phyloP scores from a whole-genome alignment of 2,888 invertebrate species.

The Synergus gifuensis region DNA sequence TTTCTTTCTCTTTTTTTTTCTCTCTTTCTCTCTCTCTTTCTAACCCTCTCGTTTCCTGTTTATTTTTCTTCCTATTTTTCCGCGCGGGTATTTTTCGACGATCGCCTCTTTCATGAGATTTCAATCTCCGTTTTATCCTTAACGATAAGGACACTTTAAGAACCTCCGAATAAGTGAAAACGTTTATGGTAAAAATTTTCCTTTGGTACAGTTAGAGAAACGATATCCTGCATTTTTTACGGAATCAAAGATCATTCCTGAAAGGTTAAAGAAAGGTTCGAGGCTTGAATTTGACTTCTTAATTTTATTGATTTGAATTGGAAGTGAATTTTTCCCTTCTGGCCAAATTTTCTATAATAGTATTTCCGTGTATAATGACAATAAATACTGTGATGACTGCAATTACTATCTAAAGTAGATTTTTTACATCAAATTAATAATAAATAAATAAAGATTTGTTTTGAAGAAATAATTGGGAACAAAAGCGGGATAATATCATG shows the following conservation, averaged over 20 bases:
- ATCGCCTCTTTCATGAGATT: constrained; percentile 21
- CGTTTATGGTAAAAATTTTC: constrained; percentile 5
- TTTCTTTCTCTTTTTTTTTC: background rate
- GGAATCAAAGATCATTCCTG: background rate
- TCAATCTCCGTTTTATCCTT: constrained; percentile 3
- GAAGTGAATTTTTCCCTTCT: too few relatives aligned
- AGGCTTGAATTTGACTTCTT: too few relatives aligned
- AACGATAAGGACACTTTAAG: constrained; percentile 11
- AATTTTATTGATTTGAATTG: too few relatives aligned
- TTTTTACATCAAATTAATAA: too few relatives aligned
- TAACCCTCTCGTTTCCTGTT: background rate
- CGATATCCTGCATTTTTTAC: background rate
- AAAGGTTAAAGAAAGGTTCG: background rate
- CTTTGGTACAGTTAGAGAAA: background rate
- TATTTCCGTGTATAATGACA: too few relatives aligned
- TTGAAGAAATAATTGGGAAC: too few relatives aligned
- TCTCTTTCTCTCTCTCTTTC: background rate
- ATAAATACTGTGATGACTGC: too few relatives aligned
- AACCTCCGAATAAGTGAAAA: constrained; percentile 11
- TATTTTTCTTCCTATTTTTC: constrained; percentile 20
- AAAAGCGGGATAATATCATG: too few relatives aligned
- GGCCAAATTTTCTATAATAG: too few relatives aligned
- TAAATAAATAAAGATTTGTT: too few relatives aligned
- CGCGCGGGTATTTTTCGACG: background rate
- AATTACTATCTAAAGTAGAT: too few relatives aligned